Conservation (phyloP, 1,140 invertebrate genomes). For the Ectropis grisescens region DNA sequence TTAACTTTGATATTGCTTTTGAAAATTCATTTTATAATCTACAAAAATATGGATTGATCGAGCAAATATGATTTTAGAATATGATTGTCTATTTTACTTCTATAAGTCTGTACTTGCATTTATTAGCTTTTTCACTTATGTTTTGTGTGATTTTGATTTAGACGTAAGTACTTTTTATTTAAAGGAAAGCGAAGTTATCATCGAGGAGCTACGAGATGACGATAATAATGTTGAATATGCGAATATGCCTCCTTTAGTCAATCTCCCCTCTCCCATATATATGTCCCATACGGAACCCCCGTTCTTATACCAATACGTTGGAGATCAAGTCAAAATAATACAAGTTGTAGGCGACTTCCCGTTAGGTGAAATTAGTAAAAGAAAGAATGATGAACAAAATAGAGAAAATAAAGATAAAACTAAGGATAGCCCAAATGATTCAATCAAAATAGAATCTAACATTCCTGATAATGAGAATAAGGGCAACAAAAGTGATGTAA, state of each 20-base stretch:
- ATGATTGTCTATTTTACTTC: too few species aligned
- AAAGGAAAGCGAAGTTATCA: slow-evolving; percentile 66
- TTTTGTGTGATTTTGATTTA: slow-evolving; percentile 36
- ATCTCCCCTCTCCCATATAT: slow-evolving; percentile 36
- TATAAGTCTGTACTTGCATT: slow-evolving; percentile 52
- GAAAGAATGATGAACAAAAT: too few species aligned
- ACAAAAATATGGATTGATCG: too few species aligned
- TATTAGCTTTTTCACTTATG: slow-evolving; percentile 31
- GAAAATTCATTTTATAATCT: too few species aligned
- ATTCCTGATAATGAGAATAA: too few species aligned
- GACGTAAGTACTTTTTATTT: slow-evolving; percentile 64
- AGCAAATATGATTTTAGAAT: too few species aligned
- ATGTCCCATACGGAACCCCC: slow-evolving; percentile 55
- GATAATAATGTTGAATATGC: slow-evolving; percentile 52
- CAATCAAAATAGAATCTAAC: too few species aligned
- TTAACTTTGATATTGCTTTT: too few species aligned
- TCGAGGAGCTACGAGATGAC: slow-evolving; percentile 61
- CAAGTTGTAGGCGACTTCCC: slow-evolving; percentile 47
- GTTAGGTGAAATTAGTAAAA: slow-evolving; percentile 5
- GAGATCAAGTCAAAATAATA: slow-evolving; percentile 54
- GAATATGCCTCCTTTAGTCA: slow-evolving; percentile 53
- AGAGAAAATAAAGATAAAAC: too few species aligned
- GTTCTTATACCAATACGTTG: slow-evolving; percentile 60
- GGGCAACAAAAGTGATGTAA: too few species aligned
- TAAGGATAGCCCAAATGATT: too few species aligned